These are phyloP conservation scores for Isaurus tuberculatus DNA, from an alignment of 92 coral and sea anemone genomes.

Conservation along the genomic window DNA sequence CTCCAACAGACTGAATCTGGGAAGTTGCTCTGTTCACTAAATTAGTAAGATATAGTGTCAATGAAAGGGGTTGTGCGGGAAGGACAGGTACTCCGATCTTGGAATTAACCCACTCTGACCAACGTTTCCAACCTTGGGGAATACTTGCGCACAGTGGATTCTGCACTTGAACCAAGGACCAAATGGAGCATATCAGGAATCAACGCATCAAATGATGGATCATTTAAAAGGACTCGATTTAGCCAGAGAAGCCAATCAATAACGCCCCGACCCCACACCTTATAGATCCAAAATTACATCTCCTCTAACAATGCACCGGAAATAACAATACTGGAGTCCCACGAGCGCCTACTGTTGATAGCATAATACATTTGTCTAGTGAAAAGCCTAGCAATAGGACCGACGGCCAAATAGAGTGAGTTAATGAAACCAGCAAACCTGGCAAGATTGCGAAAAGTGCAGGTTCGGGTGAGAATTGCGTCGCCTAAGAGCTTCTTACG, in stretches of 20 bases:
- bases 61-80: background rate
- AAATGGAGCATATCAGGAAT: conserved; percentile 16
- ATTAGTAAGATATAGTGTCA: background rate
- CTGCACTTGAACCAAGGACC: conserved; percentile 9
- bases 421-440: too few species aligned
- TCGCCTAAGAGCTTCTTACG: background rate
- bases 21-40: background rate
- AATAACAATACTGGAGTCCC: conserved; percentile 14
- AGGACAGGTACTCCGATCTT: background rate
- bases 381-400: conserved; percentile 38
- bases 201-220: background rate
- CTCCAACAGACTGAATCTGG: background rate
- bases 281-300: background rate
- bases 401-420: too few species aligned
- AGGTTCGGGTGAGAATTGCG: background rate
- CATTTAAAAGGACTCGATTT: background rate
- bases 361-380: too few species aligned
- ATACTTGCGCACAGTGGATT: conserved; percentile 19
- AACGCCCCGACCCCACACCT: background rate
- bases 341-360: conserved; percentile 27
- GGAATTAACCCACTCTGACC: conserved; percentile 1
- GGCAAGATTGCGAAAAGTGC: too few species aligned
- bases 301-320: conserved; percentile 2
- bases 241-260: too few species aligned
- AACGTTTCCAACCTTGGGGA: conserved; percentile 21